Percentiles rank a stretch among this genome's conserved stretches.
phyloP scores from a whole-genome alignment of 2,797 vertebrate genomes.

The Pseudochirops corinnae region DNA sequence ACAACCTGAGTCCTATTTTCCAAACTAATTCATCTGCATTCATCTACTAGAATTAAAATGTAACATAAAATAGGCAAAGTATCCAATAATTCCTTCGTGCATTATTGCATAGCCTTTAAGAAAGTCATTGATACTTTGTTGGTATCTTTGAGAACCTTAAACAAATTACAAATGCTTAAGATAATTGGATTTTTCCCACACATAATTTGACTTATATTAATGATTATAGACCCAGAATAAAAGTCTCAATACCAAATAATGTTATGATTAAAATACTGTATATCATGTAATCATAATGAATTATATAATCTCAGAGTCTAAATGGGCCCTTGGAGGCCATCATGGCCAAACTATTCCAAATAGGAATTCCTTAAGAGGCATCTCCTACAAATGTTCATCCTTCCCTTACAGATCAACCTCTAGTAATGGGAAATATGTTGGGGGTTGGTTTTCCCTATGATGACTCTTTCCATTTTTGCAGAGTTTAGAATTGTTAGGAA shows the following conservation, averaged over 20 bases:
- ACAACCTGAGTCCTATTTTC: slow-evolving; percentile 82
- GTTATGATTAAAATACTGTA: not conserved
- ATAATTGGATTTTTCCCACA: not conserved
- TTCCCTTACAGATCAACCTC: not conserved
- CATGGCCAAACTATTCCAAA: not conserved
- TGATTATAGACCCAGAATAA: slow-evolving; percentile 31
- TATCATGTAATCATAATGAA: not conserved
- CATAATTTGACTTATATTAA: slow-evolving; percentile 35
- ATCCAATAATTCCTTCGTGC: slow-evolving; percentile 78
- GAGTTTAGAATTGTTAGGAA: not conserved
- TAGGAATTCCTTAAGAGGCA: not conserved
- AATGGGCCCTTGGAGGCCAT: not conserved
- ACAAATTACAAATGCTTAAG: slow-evolving; percentile 41
- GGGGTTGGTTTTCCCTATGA: not conserved
- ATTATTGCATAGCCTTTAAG: slow-evolving; percentile 52
- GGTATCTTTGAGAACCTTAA: slow-evolving; percentile 59
- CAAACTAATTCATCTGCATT: slow-evolving; percentile 82
- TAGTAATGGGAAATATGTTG: not conserved
- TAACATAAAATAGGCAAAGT: slow-evolving; percentile 75
- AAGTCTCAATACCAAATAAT: not conserved
- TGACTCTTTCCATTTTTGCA: not conserved
- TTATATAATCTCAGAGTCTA: not conserved
- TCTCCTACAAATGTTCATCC: not conserved
- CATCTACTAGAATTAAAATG: slow-evolving; percentile 79
- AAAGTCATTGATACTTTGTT: slow-evolving; percentile 54